phyloP scores from a whole-genome alignment of 2,888 invertebrate genomes.

The Spilosoma lubricipeda region DNA sequence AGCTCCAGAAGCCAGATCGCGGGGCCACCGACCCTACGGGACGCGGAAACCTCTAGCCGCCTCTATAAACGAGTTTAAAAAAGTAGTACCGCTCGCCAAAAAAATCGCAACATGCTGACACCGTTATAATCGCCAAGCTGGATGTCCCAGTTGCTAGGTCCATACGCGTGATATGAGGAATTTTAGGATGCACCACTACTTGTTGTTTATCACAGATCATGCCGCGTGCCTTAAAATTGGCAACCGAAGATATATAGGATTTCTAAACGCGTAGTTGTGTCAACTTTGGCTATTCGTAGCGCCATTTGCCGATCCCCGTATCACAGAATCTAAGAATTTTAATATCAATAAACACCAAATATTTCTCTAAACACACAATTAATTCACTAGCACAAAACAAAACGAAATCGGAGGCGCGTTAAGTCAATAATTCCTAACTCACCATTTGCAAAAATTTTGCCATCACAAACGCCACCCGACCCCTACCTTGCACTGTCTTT shows the following conservation, averaged over 20 bases:
- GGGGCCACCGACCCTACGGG: slow-evolving; percentile 86
- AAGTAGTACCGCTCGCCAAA: slow-evolving; percentile 87
- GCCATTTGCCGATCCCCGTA: slow-evolving; percentile 85
- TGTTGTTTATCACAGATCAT: slow-evolving; percentile 78
- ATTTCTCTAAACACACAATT: slow-evolving; percentile 74
- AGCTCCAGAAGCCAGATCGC: slow-evolving; percentile 82
- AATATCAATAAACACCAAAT: slow-evolving; percentile 78
- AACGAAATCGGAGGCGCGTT: slow-evolving; percentile 71
- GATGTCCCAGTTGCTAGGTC: slow-evolving; percentile 85
- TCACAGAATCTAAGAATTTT: slow-evolving; percentile 80
- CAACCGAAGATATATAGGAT: slow-evolving; percentile 76
- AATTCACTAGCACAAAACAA: slow-evolving; percentile 78
- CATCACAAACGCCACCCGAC: slow-evolving; percentile 93
- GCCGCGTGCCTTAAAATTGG: slow-evolving; percentile 77
- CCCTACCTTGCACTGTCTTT: slow-evolving; percentile 91
- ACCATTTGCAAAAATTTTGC: slow-evolving; percentile 92
- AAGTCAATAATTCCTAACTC: slow-evolving; percentile 87
- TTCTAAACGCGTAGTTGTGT: slow-evolving; percentile 86
- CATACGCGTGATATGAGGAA: slow-evolving; percentile 77
- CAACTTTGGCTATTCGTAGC: slow-evolving; percentile 86
- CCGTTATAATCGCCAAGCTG: slow-evolving; percentile 87
- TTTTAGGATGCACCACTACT: slow-evolving; percentile 81
- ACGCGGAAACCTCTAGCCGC: slow-evolving; percentile 86
- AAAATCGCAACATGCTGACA: slow-evolving; percentile 87
- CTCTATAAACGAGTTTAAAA: slow-evolving; percentile 87